Percentiles rank a stretch among this genome's conserved stretches.
These are phyloP conservation scores for Anoncus sp. DNA, from an alignment of 2,888 invertebrate species.

Conservation along the genomic window DNA sequence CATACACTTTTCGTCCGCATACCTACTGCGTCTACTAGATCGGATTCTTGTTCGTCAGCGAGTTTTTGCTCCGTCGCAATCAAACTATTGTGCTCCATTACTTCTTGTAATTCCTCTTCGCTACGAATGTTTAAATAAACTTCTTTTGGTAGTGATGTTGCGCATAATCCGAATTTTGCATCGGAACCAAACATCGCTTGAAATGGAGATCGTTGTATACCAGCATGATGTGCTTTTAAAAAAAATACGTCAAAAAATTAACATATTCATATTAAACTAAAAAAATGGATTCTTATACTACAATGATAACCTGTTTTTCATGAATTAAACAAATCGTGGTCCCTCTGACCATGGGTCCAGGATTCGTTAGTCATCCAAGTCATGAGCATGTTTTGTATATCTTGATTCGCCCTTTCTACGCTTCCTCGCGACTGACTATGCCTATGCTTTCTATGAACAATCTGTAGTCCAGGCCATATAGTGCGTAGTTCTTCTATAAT, in stretches of 20 bases:
- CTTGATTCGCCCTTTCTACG: constrained; percentile 64
- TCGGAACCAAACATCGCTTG: constrained; percentile 1
- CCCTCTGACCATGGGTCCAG: constrained; percentile 81
- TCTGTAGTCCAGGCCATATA: constrained; percentile 71
- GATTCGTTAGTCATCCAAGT: constrained; percentile 79
- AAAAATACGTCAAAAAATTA: too few relatives aligned
- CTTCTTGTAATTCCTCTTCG: not conserved
- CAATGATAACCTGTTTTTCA: constrained; percentile 81
- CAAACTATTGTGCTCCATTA: too few relatives aligned
- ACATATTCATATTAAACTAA: too few relatives aligned
- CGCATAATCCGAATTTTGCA: constrained; percentile 1
- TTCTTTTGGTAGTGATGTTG: not conserved
- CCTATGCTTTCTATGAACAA: constrained; percentile 69
- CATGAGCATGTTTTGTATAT: constrained; percentile 70
- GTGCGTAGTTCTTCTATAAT: too few relatives aligned
- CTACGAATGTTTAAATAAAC: not conserved
- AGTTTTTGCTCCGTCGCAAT: too few relatives aligned
- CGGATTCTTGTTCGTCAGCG: too few relatives aligned
- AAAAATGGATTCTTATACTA: too few relatives aligned
- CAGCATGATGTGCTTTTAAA: not conserved
- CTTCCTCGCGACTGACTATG: constrained; percentile 66
- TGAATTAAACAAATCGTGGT: constrained; percentile 78
- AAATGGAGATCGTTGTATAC: constrained; percentile 5
- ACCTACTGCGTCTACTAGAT: not conserved
- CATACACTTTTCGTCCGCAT: not conserved